Evolutionary conservation across 2,797 vertebrate genomes (phyloP).

Genomic region (Takifugu rubripes): DNA sequence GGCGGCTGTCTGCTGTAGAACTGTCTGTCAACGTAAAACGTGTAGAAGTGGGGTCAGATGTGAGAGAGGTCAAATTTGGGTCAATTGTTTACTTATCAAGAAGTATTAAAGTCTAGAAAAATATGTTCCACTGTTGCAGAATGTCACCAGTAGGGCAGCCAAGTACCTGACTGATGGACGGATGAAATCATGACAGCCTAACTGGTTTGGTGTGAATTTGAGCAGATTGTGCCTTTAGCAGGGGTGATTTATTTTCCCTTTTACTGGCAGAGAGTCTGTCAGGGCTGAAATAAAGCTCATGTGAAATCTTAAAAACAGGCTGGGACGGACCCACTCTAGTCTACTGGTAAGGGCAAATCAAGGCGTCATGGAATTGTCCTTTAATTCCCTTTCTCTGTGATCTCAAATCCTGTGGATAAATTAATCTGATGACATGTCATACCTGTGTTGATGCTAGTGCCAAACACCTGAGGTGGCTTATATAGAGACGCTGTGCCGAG

Average conservation of each 20-base stretch:
- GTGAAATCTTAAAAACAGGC: constrained; percentile 25
- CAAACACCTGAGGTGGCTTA: constrained; percentile 71
- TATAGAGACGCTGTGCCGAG: constrained; percentile 50
- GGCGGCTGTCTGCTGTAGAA: constrained; percentile 34
- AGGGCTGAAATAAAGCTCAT: constrained; percentile 16
- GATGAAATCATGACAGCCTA: constrained; percentile 11
- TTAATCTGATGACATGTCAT: constrained; percentile 50
- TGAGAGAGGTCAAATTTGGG: constrained; percentile 57
- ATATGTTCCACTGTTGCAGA: not conserved
- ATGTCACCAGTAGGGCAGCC: constrained; percentile 1
- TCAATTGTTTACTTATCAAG: constrained; percentile 26
- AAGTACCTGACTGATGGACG: constrained; percentile 6
- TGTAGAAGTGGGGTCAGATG: constrained; percentile 66
- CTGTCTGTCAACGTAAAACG: constrained; percentile 66
- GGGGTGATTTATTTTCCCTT: constrained; percentile 4
- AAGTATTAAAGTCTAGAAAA: constrained; percentile 1
- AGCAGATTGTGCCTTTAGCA: not conserved
- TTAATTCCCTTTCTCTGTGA: constrained; percentile 22
- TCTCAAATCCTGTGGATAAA: constrained; percentile 52
- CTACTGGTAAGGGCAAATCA: constrained; percentile 11
- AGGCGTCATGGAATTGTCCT: constrained; percentile 37
- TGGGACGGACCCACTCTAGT: not conserved
- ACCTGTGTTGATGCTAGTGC: constrained; percentile 50
- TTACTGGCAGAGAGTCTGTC: constrained; percentile 9
- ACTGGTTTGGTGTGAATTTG: constrained; percentile 6